Evolutionary conservation across 2,797 vertebrate species (phyloP).

Genomic region (Dicrostonyx torquatus): DNA sequence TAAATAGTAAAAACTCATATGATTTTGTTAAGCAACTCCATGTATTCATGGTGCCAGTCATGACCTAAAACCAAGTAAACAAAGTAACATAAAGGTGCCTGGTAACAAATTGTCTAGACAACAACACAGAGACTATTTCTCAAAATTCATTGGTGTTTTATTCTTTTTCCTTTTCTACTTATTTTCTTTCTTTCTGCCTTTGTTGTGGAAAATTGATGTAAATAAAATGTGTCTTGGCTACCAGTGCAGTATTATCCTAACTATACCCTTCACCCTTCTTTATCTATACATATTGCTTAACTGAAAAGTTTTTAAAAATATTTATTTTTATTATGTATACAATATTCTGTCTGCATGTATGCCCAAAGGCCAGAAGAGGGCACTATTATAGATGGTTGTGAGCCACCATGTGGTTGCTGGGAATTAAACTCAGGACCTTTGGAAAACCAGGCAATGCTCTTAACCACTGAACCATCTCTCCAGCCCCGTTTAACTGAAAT

Average conservation of each 20-base stretch:
- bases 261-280: constrained; percentile 1
- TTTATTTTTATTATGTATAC: no score
- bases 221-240: not conserved
- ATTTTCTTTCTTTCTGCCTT: not conserved
- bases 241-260: not conserved
- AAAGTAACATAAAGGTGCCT: not conserved
- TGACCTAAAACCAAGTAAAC: constrained; percentile 11
- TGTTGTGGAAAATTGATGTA: not conserved
- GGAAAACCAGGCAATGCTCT: no score
- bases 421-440: no score
- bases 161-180: not conserved
- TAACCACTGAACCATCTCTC: no score
- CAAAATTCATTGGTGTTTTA: not conserved
- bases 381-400: no score
- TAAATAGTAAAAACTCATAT: not conserved
- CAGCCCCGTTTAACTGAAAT: constrained; percentile 18
- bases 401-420: no score
- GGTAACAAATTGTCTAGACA: not conserved
- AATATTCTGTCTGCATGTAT: no score
- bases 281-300: constrained; percentile 6
- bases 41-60: not conserved
- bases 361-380: no score
- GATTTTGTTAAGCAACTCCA: not conserved
- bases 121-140: not conserved
- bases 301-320: no score